phyloP scores from a whole-genome alignment of 2,113 vertebrate genomes.

The Falcunculus frontatus region DNA sequence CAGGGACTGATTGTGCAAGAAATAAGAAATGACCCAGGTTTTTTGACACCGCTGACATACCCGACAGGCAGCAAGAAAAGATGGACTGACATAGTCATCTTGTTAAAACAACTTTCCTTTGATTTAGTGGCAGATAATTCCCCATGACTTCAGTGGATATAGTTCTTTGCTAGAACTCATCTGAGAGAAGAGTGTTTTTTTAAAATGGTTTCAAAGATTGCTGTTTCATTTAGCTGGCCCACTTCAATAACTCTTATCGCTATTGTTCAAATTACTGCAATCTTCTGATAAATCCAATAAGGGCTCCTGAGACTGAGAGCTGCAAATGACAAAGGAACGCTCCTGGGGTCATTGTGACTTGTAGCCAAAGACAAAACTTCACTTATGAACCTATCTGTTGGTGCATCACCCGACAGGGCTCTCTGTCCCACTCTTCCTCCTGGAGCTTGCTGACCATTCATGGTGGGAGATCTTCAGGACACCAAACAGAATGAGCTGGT shows the following conservation, averaged over 20 bases:
- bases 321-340: neutral
- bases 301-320: neutral
- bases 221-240: neutral
- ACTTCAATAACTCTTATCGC: neutral
- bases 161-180: neutral
- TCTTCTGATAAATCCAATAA: neutral
- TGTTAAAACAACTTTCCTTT: neutral
- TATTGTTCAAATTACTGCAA: neutral
- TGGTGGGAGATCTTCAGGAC: neutral
- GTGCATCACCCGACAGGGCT: fast-evolving
- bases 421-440: neutral
- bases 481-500: fast-evolving
- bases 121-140: neutral
- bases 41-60: neutral
- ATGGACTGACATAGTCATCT: neutral
- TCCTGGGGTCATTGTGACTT: neutral
- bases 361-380: neutral
- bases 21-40: neutral
- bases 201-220: neutral
- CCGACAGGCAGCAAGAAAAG: neutral
- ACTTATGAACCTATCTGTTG: neutral
- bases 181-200: neutral
- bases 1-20: neutral
- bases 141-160: neutral
- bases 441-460: neutral